Percentiles rank a stretch among this genome's conserved stretches.
These are phyloP conservation scores for Osmoderma eremita DNA, from an alignment of 2,888 invertebrate genomes.

Conservation along the genomic window DNA sequence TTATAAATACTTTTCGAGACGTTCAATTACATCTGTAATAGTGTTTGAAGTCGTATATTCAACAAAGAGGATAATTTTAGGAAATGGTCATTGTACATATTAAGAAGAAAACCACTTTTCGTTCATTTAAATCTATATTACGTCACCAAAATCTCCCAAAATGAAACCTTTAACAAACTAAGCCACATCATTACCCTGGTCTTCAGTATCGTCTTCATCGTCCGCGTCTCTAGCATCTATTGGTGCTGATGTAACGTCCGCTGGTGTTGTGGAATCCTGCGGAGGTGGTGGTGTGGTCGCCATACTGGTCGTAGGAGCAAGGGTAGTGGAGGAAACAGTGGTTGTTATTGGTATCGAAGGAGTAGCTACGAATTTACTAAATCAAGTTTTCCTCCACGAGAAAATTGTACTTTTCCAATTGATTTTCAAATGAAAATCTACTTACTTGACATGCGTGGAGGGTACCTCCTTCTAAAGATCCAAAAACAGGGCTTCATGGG, in stretches of 20 bases:
- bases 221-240: background rate
- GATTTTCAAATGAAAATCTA: slow-evolving; percentile 3
- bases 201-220: background rate
- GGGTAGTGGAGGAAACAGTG: background rate
- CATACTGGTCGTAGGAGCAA: background rate
- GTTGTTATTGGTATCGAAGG: slow-evolving; percentile 23
- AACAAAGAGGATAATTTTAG: too few relatives aligned
- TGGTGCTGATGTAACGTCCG: background rate
- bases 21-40: too few relatives aligned
- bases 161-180: too few relatives aligned
- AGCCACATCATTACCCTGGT: background rate
- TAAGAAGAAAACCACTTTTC: too few relatives aligned
- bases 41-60: too few relatives aligned
- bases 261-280: background rate
- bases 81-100: too few relatives aligned
- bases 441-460: background rate
- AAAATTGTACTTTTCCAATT: too few relatives aligned
- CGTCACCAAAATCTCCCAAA: too few relatives aligned
- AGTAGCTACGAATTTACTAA: background rate
- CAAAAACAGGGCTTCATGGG: slow-evolving; percentile 19
- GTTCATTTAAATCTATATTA: too few relatives aligned
- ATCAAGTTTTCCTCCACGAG: background rate
- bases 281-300: background rate
- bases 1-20: too few relatives aligned
- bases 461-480: slow-evolving; percentile 23